phyloP scores from a whole-genome alignment of 2,113 vertebrate genomes.

The Etheostoma spectabile region DNA sequence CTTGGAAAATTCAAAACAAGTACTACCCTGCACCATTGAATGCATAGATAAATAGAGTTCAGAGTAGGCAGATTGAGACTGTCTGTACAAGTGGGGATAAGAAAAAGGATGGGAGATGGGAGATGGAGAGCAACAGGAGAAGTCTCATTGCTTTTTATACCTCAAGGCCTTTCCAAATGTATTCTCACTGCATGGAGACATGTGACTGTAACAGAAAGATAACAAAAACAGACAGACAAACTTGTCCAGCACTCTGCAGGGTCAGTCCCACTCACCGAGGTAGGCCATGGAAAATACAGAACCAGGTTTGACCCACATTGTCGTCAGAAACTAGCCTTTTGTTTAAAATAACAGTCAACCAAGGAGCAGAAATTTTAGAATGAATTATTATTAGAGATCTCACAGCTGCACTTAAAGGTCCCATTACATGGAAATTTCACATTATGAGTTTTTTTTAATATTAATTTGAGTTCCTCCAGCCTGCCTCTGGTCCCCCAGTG shows the following conservation, averaged over 20 bases:
- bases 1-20: not conserved
- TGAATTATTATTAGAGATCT: not conserved
- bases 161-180: not conserved
- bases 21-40: not conserved
- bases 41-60: not conserved
- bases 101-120: not conserved
- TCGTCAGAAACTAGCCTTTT: not conserved
- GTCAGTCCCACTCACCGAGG: not conserved
- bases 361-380: not conserved
- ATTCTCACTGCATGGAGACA: not conserved
- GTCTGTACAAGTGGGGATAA: not conserved
- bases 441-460: too few species aligned
- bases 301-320: not conserved
- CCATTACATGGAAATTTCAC: too few species aligned
- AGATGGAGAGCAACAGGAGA: not conserved
- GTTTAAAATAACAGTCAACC: not conserved
- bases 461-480: too few species aligned
- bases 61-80: not conserved
- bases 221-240: not conserved
- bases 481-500: too few species aligned
- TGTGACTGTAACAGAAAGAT: not conserved
- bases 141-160: not conserved
- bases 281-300: not conserved
- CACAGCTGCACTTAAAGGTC: not conserved
- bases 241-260: not conserved